Evolutionary conservation across 2,797 vertebrate species (phyloP), one percentile per base, ranked within the genome.

Genomic region (Schizothorax lantsangensis): DNA sequence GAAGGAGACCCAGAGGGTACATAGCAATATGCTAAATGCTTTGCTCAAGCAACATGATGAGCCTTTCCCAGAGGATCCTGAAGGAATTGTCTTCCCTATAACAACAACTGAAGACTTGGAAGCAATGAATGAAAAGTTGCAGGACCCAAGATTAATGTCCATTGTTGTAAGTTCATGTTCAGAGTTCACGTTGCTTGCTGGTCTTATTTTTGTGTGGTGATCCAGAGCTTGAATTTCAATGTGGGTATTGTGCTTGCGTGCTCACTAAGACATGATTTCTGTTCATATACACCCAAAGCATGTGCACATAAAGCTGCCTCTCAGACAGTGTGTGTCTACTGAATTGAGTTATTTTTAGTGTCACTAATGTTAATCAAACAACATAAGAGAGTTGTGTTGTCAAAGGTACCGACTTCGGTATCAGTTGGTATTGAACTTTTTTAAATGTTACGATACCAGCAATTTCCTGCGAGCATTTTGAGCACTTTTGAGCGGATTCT

Each of bases 101-200:
- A 72, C 69, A 72, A 72, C 69, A 43, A 72, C 38, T 23, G 19
- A 72, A 72, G 69, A 72, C 3, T 1, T 72, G 38, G 69, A 72
- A n/a, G 38, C 69, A 12, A 45, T 43, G 21, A 45, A 43, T 45
- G 38, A n/a, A 72, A 43, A 72, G 40, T n/a, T 72, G 69, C 69
- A 45, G 3, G 69, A 72, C 40, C 69, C 38, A 72, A 72, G 38
- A 72, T 23, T 72, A n/a, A 72, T 72, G 69, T 72, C 69, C 38
- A 72, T 1, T 72, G 38, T 72, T n/a, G 69, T 72, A n/a, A 43
- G 69, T 72, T n/a, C 69, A 72, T 72, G 21, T 23, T 45, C 9
- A 72, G 69, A 23, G 23, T 72, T 72, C 11, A 72, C 21, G 2
- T 45, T 43, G 40, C 71, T 73, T 73, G 68, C 19, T 71, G 71